Base-by-base conservation (phyloP, 2,888 invertebrate genomes). In the Aspidiotus rigidus region DNA sequence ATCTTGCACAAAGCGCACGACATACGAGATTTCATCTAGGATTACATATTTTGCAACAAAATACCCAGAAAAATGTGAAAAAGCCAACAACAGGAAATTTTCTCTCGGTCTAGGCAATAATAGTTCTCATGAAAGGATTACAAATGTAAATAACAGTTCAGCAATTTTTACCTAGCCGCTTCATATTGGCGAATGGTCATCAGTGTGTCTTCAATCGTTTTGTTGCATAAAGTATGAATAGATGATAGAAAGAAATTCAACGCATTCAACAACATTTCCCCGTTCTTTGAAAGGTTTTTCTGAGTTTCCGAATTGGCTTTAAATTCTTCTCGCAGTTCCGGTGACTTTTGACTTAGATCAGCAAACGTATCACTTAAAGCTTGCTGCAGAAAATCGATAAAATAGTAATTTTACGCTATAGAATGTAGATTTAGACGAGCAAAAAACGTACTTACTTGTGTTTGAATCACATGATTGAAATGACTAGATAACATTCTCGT, bases 211-310 rank as follows among this genome's bases (percentile, higher is more conserved):
- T 97, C 96, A 79, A 99, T 98, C 57, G 97, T 98, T 81, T 96
- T 96, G 81, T 95, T 90, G 80, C 95, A 93, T 75, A 99, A 83
- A 16, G 98, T 99, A 80, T 92, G 90, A 67, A 99, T 89, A 41
- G 95, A 91, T 63, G 92, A 94, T 76, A 92, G 92, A 81, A 99
- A 99, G 82, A 95, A 96, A 79, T 94, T 93, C 75, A 98, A 84
- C 73, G 97, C 96, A 72, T 90, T 90, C 75, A 96, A 80, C 73
- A 98, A 81, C 69, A 91, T 86, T 79, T 97, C 96, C 8, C 96
- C 96, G 79, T 97, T 96, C 79, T 93, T 91, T 40, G 88, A 88
- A 72, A 98, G 82, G 75, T 91, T 90, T 75, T 93, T 85, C 81
- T 98, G 96, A 69, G 95, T 95, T 81, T 96, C 96, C 41, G 94